phyloP scores from a whole-genome alignment of 2,113 vertebrate species.

The Erinaceus europaeus region DNA sequence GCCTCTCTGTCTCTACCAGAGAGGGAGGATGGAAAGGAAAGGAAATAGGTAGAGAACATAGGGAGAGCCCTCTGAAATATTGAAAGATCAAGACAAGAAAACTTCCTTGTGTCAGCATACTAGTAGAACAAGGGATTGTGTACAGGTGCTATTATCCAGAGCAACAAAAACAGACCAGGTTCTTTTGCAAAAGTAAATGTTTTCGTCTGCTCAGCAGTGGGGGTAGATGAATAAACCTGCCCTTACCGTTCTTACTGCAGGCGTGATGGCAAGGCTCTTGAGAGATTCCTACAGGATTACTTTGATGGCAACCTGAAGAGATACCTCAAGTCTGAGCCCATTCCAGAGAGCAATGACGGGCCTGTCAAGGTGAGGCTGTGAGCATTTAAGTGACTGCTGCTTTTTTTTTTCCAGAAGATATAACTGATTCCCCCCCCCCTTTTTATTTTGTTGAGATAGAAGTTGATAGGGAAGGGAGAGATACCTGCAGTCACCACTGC shows the following conservation, averaged over 20 bases:
- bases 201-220: not conserved
- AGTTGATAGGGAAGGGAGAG: no score
- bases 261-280: constrained; percentile 94
- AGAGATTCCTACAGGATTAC: constrained; percentile 93
- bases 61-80: constrained; percentile 8
- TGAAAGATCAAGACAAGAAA: not conserved
- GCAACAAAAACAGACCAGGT: not conserved
- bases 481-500: no score
- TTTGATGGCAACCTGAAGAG: constrained; percentile 94
- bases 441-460: no score
- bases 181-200: constrained; percentile 6
- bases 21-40: no score
- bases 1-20: no score
- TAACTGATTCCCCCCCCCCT: no score
- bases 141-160: not conserved
- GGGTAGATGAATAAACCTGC: not conserved
- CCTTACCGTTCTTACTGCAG: constrained; percentile 76
- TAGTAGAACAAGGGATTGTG: constrained; percentile 13
- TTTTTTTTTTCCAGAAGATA: not conserved
- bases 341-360: constrained; percentile 94
- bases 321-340: constrained; percentile 94
- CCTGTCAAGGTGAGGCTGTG: constrained; percentile 91
- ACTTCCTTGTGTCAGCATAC: not conserved
- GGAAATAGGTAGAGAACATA: no score
- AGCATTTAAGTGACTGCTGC: not conserved